Evolutionary conservation across 64 coral and sea anemone species (phyloP).

Genomic region (Cladopsammia gracilis): DNA sequence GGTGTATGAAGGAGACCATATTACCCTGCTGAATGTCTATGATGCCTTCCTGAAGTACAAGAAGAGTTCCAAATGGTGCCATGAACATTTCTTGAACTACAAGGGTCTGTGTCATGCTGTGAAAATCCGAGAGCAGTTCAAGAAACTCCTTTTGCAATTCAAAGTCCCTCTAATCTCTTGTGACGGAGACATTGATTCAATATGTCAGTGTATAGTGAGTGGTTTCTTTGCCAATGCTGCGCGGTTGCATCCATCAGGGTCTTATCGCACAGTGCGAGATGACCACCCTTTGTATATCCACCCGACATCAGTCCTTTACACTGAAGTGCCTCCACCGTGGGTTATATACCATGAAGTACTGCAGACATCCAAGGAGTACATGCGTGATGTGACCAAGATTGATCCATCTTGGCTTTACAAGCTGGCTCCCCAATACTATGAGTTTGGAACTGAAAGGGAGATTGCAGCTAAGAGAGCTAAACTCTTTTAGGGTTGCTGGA

Average conservation of each 20-base stretch:
- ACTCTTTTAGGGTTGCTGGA: background rate
- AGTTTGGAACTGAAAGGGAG: conserved; percentile 95
- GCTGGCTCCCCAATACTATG: conserved; percentile 95
- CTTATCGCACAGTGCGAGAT: conserved; percentile 92
- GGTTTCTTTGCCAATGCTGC: conserved; percentile 97
- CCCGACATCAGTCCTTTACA: conserved; percentile 93
- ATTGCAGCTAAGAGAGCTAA: conserved; percentile 90
- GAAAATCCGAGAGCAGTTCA: conserved; percentile 96
- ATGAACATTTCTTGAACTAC: conserved; percentile 92
- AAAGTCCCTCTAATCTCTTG: conserved; percentile 85
- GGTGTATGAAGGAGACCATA: conserved; percentile 97
- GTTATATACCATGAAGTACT: conserved; percentile 96
- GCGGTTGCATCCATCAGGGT: conserved; percentile 82
- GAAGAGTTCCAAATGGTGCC: conserved; percentile 98
- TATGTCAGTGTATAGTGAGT: conserved; percentile 89
- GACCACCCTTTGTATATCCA: conserved; percentile 87
- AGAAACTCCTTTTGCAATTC: conserved; percentile 89
- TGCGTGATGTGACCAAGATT: conserved; percentile 94
- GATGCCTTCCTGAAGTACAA: conserved; percentile 89
- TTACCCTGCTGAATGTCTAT: conserved; percentile 90
- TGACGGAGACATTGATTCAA: conserved; percentile 75
- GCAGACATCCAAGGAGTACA: conserved; percentile 96
- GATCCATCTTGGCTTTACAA: conserved; percentile 97
- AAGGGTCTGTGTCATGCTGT: conserved; percentile 97
- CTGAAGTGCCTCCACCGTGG: conserved; percentile 91